Evolutionary conservation across 2,888 invertebrate genomes (phyloP).

Genomic region (Drosophila nigritarsus): DNA sequence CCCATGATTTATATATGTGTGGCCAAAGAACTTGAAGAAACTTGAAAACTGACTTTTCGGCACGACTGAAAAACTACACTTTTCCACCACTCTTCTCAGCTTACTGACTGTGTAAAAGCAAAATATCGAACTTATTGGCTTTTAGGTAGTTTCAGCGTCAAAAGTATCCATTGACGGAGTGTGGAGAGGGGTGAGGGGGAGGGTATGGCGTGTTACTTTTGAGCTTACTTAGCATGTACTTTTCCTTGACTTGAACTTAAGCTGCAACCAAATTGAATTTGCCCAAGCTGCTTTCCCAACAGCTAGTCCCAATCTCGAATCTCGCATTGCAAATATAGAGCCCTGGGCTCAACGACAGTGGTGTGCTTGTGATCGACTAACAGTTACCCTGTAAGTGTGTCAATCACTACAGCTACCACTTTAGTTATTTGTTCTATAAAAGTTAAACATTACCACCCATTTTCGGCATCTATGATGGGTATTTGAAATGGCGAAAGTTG

Average conservation of each 20-base stretch:
- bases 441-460: not conserved
- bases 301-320: conserved; percentile 37
- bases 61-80: conserved; percentile 44
- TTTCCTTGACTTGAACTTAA: conserved; percentile 67
- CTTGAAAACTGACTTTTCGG: conserved; percentile 66
- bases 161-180: conserved; percentile 63
- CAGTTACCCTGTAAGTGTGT: conserved; percentile 9
- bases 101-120: conserved; percentile 64
- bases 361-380: not conserved
- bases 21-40: conserved; percentile 55
- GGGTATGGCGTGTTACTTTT: conserved; percentile 67
- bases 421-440: not conserved
- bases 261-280: conserved; percentile 78
- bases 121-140: conserved; percentile 82
- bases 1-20: conserved; percentile 62
- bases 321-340: conserved; percentile 68
- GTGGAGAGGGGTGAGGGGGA: not conserved
- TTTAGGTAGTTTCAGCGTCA: conserved; percentile 74
- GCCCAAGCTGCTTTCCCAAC: conserved; percentile 22
- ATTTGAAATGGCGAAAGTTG: conserved; percentile 58
- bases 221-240: conserved; percentile 79
- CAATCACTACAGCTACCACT: not conserved
- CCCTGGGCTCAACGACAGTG: conserved; percentile 13
- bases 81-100: conserved; percentile 13
- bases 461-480: conserved; percentile 7